Conservation (phyloP, 2,888 invertebrate species). For the Agrochola lota region DNA sequence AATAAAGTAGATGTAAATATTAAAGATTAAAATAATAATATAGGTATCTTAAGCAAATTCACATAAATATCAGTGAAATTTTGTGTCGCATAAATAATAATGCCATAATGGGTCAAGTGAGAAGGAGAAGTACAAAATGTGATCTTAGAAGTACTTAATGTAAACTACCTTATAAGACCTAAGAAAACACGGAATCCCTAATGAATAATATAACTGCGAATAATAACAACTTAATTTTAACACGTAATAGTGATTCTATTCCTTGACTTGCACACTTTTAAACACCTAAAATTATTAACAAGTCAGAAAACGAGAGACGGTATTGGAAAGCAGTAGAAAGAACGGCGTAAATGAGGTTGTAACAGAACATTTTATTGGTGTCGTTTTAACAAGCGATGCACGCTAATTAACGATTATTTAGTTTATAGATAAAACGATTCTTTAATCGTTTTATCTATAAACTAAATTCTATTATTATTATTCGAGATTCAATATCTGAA, state of each 20-base stretch:
- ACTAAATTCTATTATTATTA: too few species aligned
- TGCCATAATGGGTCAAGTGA: slow-evolving; percentile 6
- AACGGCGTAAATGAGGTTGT: slow-evolving; percentile 68
- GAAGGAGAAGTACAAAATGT: slow-evolving; percentile 39
- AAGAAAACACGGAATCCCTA: slow-evolving; percentile 1
- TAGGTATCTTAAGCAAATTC: slow-evolving; percentile 2
- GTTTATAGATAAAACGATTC: background rate
- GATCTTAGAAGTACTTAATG: slow-evolving; percentile 37
- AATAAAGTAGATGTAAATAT: slow-evolving; percentile 58
- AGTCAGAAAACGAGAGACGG: slow-evolving; percentile 41
- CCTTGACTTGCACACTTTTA: slow-evolving; percentile 33
- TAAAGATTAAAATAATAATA: slow-evolving; percentile 22
- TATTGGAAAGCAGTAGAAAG: slow-evolving; percentile 25
- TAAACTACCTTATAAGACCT: slow-evolving; percentile 17
- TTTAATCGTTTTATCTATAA: too few species aligned
- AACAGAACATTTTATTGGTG: slow-evolving; percentile 69
- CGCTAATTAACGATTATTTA: slow-evolving; percentile 50
- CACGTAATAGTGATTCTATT: slow-evolving; percentile 16
- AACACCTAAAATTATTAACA: slow-evolving; percentile 26
- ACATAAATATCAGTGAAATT: slow-evolving; percentile 7
- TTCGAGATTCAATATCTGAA: background rate
- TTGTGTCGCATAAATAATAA: background rate
- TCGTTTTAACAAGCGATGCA: slow-evolving; percentile 67
- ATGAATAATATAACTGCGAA: slow-evolving; percentile 8
- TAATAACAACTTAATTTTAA: slow-evolving; percentile 12